Evolutionary conservation across 2,797 vertebrate species (phyloP).

Genomic region (Silurus lanzhouensis): DNA sequence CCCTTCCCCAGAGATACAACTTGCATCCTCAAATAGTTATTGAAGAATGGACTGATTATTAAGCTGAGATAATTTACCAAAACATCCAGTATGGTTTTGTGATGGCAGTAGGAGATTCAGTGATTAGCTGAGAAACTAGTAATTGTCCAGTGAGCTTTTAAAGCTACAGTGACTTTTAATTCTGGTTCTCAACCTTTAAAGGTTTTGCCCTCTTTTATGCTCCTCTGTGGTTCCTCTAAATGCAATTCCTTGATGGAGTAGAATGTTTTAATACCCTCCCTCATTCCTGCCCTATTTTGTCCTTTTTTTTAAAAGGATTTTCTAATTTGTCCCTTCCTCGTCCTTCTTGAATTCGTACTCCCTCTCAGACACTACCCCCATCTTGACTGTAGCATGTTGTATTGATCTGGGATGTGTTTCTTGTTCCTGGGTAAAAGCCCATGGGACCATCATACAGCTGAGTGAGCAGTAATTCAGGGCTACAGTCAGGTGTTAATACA

Average conservation of each 20-base stretch:
- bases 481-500: conserved; percentile 79
- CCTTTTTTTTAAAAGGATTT: background rate
- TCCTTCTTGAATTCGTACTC: conserved; percentile 24
- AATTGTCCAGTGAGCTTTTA: background rate
- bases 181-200: background rate
- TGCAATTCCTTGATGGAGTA: background rate
- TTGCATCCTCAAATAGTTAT: background rate
- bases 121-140: background rate
- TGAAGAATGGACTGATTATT: background rate
- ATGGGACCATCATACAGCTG: conserved; percentile 61
- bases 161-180: background rate
- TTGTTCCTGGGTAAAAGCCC: conserved; percentile 64
- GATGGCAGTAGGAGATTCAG: background rate
- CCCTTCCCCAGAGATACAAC: conserved; percentile 6
- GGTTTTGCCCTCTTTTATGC: background rate
- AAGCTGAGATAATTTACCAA: conserved; percentile 6
- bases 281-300: background rate
- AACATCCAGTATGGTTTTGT: background rate
- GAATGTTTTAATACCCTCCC: background rate
- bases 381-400: conserved; percentile 63
- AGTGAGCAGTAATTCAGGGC: conserved; percentile 69
- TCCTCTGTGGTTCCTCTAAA: background rate
- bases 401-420: conserved; percentile 74
- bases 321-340: background rate
- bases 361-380: conserved; percentile 1